Percentiles rank a stretch among this genome's conserved stretches.
phyloP scores from a whole-genome alignment of 1,140 invertebrate species.

The Drosophila bipectinata region DNA sequence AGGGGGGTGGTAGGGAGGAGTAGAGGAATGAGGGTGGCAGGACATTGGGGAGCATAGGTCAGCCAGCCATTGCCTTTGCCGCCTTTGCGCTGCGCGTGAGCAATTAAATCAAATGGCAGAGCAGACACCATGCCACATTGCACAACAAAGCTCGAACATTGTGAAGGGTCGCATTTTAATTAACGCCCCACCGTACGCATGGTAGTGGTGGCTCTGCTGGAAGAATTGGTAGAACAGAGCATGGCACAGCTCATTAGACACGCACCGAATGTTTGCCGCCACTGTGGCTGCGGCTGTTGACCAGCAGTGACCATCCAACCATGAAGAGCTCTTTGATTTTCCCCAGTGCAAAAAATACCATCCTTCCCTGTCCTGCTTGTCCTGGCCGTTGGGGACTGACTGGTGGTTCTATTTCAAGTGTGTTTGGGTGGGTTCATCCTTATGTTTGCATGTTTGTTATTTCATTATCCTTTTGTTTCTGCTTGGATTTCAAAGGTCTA shows the following conservation, averaged over 20 bases:
- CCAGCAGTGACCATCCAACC: slow-evolving; percentile 58
- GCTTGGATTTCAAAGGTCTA: slow-evolving; percentile 40
- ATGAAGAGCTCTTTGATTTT: slow-evolving; percentile 75
- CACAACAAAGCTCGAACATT: slow-evolving; percentile 42
- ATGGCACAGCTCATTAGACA: slow-evolving; percentile 79
- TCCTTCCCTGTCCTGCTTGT: slow-evolving; percentile 14
- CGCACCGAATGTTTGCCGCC: slow-evolving; percentile 71
- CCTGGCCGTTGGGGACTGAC: not conserved
- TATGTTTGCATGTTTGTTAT: slow-evolving; percentile 60
- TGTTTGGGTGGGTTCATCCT: slow-evolving; percentile 20
- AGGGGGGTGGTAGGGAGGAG: not conserved
- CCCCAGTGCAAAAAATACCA: slow-evolving; percentile 3
- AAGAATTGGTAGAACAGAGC: slow-evolving; percentile 1
- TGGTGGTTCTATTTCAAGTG: slow-evolving; percentile 43
- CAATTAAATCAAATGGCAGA: slow-evolving; percentile 79
- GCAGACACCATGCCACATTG: slow-evolving; percentile 73
- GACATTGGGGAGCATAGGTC: slow-evolving; percentile 9
- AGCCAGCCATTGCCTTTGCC: slow-evolving; percentile 28
- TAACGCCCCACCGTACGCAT: slow-evolving; percentile 53
- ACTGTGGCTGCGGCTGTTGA: slow-evolving; percentile 29
- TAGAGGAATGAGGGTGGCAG: not conserved
- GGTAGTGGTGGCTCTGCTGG: not conserved
- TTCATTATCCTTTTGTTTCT: slow-evolving; percentile 69
- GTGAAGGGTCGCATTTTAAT: slow-evolving; percentile 58
- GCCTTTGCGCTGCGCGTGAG: slow-evolving; percentile 55